phyloP scores from a whole-genome alignment of 2,113 vertebrate genomes.

The Nothoprocta perdicaria region DNA sequence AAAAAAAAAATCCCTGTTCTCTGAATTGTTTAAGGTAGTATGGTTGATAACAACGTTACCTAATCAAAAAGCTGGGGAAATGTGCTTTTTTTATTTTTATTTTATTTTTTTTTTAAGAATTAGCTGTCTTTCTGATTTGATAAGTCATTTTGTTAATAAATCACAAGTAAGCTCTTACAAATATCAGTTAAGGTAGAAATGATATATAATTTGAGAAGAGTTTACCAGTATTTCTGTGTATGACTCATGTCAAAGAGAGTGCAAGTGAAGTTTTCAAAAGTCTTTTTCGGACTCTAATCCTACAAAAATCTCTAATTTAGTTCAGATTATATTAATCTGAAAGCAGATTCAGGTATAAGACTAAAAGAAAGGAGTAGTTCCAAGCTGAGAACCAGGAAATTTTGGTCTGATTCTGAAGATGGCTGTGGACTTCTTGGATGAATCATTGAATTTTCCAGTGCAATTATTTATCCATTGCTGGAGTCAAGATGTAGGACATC shows the following conservation, averaged over 20 bases:
- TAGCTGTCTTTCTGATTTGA: no score
- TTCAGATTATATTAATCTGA: no score
- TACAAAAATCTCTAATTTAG: no score
- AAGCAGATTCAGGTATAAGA: not conserved
- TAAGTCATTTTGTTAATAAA: not conserved
- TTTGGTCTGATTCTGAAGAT: not conserved
- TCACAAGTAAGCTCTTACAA: not conserved
- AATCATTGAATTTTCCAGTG: not conserved
- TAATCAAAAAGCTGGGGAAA: not conserved
- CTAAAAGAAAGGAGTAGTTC: not conserved
- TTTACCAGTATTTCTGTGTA: not conserved
- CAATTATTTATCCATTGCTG: not conserved
- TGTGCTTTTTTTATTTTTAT: not conserved
- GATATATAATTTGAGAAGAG: not conserved
- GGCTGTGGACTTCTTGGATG: not conserved
- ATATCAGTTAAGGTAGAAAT: not conserved
- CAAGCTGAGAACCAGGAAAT: not conserved
- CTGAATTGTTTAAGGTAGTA: not conserved
- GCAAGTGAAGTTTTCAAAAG: not conserved
- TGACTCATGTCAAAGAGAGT: not conserved
- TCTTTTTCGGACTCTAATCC: no score
- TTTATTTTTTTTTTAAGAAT: not conserved
- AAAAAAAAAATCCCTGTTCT: not conserved
- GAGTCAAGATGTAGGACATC: no score
- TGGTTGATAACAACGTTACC: not conserved